These are phyloP conservation scores for Bubo scandiacus DNA, from an alignment of 2,113 vertebrate genomes.

Conservation along the genomic window DNA sequence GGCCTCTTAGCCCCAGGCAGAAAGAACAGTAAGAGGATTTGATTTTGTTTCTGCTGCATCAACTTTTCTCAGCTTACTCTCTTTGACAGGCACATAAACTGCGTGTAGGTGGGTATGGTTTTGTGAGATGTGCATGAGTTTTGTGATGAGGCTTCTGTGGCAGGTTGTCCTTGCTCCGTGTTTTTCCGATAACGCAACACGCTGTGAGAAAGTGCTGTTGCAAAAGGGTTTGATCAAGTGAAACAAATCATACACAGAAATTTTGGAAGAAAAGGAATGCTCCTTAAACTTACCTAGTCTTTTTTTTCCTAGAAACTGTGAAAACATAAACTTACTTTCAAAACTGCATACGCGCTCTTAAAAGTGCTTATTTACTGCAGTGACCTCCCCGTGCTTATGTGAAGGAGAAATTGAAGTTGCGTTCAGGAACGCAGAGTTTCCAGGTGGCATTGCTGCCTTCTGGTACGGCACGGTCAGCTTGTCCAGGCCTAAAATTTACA, in stretches of 20 bases:
- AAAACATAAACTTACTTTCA: background rate
- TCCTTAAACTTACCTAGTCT: background rate
- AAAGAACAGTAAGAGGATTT: background rate
- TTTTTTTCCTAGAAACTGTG: background rate
- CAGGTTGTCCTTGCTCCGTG: background rate
- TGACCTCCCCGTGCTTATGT: background rate
- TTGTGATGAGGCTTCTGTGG: background rate
- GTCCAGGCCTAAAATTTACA: background rate
- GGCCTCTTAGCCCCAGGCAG: background rate
- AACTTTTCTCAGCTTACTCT: background rate
- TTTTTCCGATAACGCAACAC: accelerated
- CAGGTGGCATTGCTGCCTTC: background rate
- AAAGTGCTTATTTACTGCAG: background rate
- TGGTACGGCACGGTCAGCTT: background rate
- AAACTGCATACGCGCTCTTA: background rate
- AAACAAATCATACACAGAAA: background rate
- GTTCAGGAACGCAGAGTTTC: background rate
- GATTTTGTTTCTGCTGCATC: background rate
- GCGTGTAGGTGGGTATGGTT: background rate
- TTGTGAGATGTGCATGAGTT: background rate
- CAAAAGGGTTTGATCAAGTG: background rate
- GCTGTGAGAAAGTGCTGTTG: background rate
- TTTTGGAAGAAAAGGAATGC: background rate
- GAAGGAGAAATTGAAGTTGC: background rate
- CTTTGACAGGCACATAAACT: background rate